Conservation (phyloP, 2,888 invertebrate species). For the Darwinula stevensoni region DNA sequence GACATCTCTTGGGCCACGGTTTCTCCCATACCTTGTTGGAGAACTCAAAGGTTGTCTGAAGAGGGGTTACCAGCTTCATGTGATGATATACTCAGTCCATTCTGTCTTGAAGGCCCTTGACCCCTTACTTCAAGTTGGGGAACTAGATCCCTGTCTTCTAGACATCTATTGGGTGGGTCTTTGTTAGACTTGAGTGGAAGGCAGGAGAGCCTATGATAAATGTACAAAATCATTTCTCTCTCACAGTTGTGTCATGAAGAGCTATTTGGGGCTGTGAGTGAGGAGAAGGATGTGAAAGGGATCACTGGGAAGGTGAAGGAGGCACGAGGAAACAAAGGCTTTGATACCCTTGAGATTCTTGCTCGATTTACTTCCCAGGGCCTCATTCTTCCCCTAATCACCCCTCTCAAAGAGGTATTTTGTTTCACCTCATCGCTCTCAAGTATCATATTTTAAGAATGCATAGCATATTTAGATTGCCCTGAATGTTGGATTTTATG, state of each 20-base stretch:
- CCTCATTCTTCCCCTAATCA: slow-evolving; percentile 38
- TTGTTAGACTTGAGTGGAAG: background rate
- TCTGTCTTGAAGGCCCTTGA: slow-evolving; percentile 42
- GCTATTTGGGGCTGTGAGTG: slow-evolving; percentile 54
- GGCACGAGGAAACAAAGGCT: slow-evolving; percentile 38
- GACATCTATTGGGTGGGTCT: too few species aligned
- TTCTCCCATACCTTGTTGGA: slow-evolving; percentile 40
- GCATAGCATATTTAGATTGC: too few species aligned
- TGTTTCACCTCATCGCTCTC: too few species aligned
- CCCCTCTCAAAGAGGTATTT: slow-evolving; percentile 58
- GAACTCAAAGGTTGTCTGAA: slow-evolving; percentile 51
- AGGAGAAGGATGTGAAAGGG: slow-evolving; percentile 70
- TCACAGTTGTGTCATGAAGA: slow-evolving; percentile 45
- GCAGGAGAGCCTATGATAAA: background rate
- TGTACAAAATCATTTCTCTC: slow-evolving; percentile 6
- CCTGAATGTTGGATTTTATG: too few species aligned
- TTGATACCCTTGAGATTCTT: slow-evolving; percentile 47
- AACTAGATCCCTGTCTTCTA: slow-evolving; percentile 18
- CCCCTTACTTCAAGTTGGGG: slow-evolving; percentile 30
- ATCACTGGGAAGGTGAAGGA: slow-evolving; percentile 34
- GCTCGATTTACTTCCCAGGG: slow-evolving; percentile 45
- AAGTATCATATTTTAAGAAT: too few species aligned
- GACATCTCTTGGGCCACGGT: slow-evolving; percentile 47
- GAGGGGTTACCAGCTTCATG: slow-evolving; percentile 77
- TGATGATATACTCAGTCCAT: slow-evolving; percentile 62